Base-by-base conservation (phyloP, 1,140 invertebrate species). In the Pomacea maculata region DNA sequence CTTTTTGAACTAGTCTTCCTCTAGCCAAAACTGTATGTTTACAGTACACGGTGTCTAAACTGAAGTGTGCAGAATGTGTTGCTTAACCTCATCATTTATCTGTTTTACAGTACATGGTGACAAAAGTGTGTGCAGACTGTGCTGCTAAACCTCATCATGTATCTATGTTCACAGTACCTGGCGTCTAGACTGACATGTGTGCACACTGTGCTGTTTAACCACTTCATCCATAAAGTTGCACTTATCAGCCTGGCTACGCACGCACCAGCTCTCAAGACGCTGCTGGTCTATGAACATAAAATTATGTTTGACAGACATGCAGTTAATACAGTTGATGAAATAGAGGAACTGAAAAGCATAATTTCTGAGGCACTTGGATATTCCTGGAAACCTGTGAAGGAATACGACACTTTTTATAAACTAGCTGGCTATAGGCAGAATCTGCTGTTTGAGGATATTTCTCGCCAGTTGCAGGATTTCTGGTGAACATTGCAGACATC, bases 281-380 rank as follows among this genome's bases (percentile, higher is more conserved):
- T 78, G 7, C 77, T 78, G 45, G 77, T 78, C 45, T 71, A 70
- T 29, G 65, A 78, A 29, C 77, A 78, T 54, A 78, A 71, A 54
- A 71, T 78, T 34, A 71, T 78, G 67, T 78, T 78, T 29, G 67
- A n/a, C 54, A 67, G 77, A 17, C 68, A 71, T 29, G 52, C 29
- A 19, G 77, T 67, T 6, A 45, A 45, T 4, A 71, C 65, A 5
- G 25, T 4, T 7, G 65, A 78, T 4, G 29, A 78, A 67, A 19
- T 78, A 25, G 17, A 9, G n/a, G 45, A 57, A 25, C 65, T 78
- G 19, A 68, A 71, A 67, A 45, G 29, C 34, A 52, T 55, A 55
- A 52, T 78, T 8, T 78, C 77, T 57, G 52, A n/a, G 7, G 77
- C 77, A 12, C 65, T 78, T 11, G n/a, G 67, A 3, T 54, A 55